phyloP scores from a whole-genome alignment of 2,113 vertebrate genomes.

The Amblyopsis rosae region DNA sequence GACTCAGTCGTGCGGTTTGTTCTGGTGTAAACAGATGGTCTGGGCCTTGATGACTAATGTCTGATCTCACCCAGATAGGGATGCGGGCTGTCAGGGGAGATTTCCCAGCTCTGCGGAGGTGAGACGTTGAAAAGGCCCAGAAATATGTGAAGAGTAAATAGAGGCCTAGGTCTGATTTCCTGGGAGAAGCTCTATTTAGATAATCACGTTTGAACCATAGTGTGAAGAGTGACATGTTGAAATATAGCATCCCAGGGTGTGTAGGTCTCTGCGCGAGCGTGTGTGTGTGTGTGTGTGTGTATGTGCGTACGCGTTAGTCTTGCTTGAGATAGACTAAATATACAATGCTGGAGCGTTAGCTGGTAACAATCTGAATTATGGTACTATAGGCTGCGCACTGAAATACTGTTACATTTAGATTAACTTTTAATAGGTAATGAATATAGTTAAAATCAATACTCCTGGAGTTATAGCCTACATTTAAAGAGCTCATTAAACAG shows the following conservation, averaged over 20 bases:
- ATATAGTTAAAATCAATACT: no score
- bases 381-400: no score
- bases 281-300: not conserved
- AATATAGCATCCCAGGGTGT: conserved; percentile 5
- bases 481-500: not conserved
- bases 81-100: conserved; percentile 49
- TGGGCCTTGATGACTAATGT: conserved; percentile 57
- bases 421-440: no score
- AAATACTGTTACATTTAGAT: no score
- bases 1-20: conserved; percentile 58
- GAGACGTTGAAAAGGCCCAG: conserved; percentile 38
- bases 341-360: no score
- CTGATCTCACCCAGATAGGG: conserved; percentile 59
- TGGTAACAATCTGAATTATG: no score
- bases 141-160: conserved; percentile 57
- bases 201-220: conserved; percentile 37
- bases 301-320: not conserved
- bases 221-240: conserved; percentile 23
- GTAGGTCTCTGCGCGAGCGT: not conserved
- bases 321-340: not conserved
- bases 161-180: conserved; percentile 42
- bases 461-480: not conserved
- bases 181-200: conserved; percentile 44
- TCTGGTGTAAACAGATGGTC: conserved; percentile 71
- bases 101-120: conserved; percentile 44